Base-by-base conservation (phyloP, 2,113 vertebrate genomes). In the Cottus gobio region DNA sequence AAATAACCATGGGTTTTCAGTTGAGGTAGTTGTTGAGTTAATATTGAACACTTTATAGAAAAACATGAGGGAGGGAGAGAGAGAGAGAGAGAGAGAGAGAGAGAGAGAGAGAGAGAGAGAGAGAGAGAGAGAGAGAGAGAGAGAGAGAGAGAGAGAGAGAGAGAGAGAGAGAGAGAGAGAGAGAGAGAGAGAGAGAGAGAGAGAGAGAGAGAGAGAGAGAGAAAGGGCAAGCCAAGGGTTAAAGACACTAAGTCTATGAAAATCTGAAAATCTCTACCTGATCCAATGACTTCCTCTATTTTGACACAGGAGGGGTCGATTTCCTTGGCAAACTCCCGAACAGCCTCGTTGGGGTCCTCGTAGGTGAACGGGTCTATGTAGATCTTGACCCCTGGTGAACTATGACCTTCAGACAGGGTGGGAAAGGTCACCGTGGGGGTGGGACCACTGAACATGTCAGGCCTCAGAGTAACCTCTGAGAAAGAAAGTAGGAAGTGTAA, bases 331-430 rank as follows among this genome's bases (percentile, higher is more conserved):
- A 94, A 94, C 73, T 94, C 93, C 20, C 85, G 76, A 24, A 94
- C 93, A 0, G 93, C 93, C 83, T 94, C 93, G 6, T 94, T 94
- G 78, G 93, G 97, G 82, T 98, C 97, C 87, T 98, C 97, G 0
- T 98, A 98, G 80, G 97, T 98, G 95, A 98, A 98, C 56, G 97
- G 97, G 88, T 98, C 97, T 0, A 98, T 98, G 92, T 98, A 98
- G 90, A 98, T 98, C 96, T 94, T 94, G 85, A 94, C 92, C 72
- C 93, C 93, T 0, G 93, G 92, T 34, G 93, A 93, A 73, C 86
- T 90, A 46, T 88, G 93, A 37, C 91, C 91, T 46, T 93, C 92
- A 1, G 92, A 94, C 76, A 93, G 69, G 64, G 83, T 91, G 75
- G 93, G 93, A 80, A 93, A 94, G 69, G 90, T 93, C 87, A 94